Base-by-base conservation (phyloP, 2,797 vertebrate genomes). In the Acanthis flammea region DNA sequence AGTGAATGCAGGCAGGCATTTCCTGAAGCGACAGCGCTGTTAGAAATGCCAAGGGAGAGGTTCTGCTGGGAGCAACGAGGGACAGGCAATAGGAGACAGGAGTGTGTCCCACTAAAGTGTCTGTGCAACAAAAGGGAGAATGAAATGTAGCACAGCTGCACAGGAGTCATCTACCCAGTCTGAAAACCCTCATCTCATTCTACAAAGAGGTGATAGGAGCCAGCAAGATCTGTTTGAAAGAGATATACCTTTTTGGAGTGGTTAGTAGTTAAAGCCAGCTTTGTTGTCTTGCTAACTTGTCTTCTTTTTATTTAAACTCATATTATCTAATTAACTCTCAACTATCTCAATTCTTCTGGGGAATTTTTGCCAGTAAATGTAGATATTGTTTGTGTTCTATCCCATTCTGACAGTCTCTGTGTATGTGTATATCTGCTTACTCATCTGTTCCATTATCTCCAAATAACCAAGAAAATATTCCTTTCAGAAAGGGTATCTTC, bases 1-100 rank as follows among this genome's bases (percentile, higher is more conserved):
- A 65, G 85, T 75, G 94, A 94, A 92, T 96, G 94, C 76, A 75
- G 82, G 61, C 89, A 94, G 95, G 92, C 94, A 94, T 96, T 97
- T 96, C 95, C 96, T 96, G 95, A 90, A 86, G 80, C 1, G 47
- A 88, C 94, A 91, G 94, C 92, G 6, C 95, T 94, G 45, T 96
- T 97, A 93, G 84, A 90, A 94, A 94, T 48, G 78, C 75, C 78
- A 70, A 97, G 87, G 94, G 89, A 92, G 92, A 94, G 92, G 88
- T 71, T 95, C 88, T 93, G 74, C 88, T 81, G 63, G 82, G 92
- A 95, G 84, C 73, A 88, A 92, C 1, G 5, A 76, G 72, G 75
- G 86, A 83, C 80, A 66, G 54, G 86, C 72, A 94, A 83, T 91
- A 74, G 88, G 84, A 88, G 74, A 67, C 3, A 4, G 60, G 61